Base-by-base conservation (phyloP, 2,797 vertebrate genomes). In the Forpus xanthops region DNA sequence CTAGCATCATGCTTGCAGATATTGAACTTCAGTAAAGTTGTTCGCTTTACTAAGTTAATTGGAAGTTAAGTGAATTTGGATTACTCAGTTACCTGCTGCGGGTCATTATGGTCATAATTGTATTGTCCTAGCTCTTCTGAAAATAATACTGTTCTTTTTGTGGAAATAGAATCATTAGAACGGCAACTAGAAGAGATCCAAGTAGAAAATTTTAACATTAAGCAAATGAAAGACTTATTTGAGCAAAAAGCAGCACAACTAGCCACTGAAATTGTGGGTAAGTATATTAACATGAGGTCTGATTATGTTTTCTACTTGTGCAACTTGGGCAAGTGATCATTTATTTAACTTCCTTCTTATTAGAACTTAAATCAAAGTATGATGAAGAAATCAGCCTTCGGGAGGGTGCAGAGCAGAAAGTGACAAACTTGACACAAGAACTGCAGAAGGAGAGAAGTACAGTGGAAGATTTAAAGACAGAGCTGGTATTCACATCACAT, bases 191-290 rank as follows among this genome's bases (percentile, higher is more conserved):
- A 99, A 92, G 98, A 99, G 96, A 98, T 98, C 6, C 99, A 99
- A 97, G 98, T 99, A 28, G 99, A 99, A 97, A 99, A 99, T 97
- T 99, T 99, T 97, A 99, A 99, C 98, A 99, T 99, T 97, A 99
- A 99, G 96, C 99, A 99, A 98, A 99, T 99, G 99, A 99, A 99
- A 98, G 99, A 99, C 95, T 97, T 99, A 95, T 99, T 99, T 98
- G 99, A 99, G 97, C 99, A 99, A 98, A 99, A 99, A 97, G 99
- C 99, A 15, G 99, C 99, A 49, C 99, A 99, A 95, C 98, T 99
- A 97, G 98, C 99, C 71, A 99, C 99, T 66, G 99, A 99, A 98
- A 98, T 99, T 96, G 99, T 99, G 96, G 99, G 99, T 99, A 96
- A 98, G 98, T 98, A 67, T 78, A 61, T 73, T 81, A 91, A 92